Percentiles rank a stretch among this genome's conserved stretches.
Conservation (phyloP, 2,888 invertebrate species). For the Nymphalis c-album region DNA sequence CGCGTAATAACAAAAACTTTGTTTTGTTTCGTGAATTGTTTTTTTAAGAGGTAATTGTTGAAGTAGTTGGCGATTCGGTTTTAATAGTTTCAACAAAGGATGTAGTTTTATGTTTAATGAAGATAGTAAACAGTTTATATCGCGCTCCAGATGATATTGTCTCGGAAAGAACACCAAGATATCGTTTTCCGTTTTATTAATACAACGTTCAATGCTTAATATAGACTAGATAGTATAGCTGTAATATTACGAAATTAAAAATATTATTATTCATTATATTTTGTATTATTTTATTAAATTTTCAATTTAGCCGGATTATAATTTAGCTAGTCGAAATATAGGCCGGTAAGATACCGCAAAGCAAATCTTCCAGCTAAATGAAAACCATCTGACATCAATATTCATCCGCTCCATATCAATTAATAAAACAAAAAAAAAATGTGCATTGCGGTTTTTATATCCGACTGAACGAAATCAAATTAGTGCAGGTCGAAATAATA, state of each 20-base stretch:
- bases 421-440: conserved; percentile 33
- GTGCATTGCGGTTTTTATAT: conserved; percentile 31
- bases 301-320: conserved; percentile 1
- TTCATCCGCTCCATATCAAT: conserved; percentile 34
- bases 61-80: conserved; percentile 31
- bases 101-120: conserved; percentile 37
- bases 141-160: conserved; percentile 6
- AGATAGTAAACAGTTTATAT: conserved; percentile 30
- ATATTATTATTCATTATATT: background rate
- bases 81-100: conserved; percentile 34
- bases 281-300: background rate
- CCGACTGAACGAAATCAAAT: conserved; percentile 22
- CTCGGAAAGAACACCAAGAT: conserved; percentile 8
- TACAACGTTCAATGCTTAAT: background rate
- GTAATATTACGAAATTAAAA: background rate
- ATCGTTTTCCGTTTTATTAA: conserved; percentile 7
- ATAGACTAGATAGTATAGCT: background rate
- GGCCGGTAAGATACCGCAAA: conserved; percentile 13
- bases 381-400: conserved; percentile 37
- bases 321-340: background rate
- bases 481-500: conserved; percentile 23
- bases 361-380: conserved; percentile 24
- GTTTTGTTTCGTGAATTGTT: conserved; percentile 55
- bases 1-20: conserved; percentile 56
- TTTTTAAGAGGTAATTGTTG: conserved; percentile 42